Percentiles rank a stretch among this genome's conserved stretches.
phyloP scores from a whole-genome alignment of 2,888 invertebrate species.

The Aleiodes alternator region DNA sequence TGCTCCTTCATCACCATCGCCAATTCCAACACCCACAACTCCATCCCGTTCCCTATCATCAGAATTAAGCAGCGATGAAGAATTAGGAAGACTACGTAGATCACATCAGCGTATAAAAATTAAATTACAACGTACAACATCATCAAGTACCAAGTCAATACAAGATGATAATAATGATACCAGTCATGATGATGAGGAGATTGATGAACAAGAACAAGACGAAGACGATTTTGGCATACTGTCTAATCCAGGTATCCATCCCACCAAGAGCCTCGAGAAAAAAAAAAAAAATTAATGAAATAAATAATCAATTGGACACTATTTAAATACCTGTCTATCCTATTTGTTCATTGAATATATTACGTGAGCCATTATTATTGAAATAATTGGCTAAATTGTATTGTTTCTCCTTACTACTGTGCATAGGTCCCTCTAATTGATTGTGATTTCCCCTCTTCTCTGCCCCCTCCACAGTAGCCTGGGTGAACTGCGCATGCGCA shows the following conservation, averaged over 20 bases:
- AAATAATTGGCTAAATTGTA: too few relatives aligned
- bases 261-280: slow-evolving; percentile 56
- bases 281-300: not conserved
- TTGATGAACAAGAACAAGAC: slow-evolving; percentile 66
- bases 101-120: slow-evolving; percentile 12
- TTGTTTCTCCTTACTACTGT: too few relatives aligned
- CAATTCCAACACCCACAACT: slow-evolving; percentile 68
- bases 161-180: slow-evolving; percentile 60
- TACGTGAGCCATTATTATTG: not conserved
- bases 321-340: not conserved
- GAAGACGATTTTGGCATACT: slow-evolving; percentile 71
- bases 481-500: too few relatives aligned
- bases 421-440: too few relatives aligned
- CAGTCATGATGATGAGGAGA: slow-evolving; percentile 55
- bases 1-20: slow-evolving; percentile 66
- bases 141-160: slow-evolving; percentile 47
- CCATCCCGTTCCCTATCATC: slow-evolving; percentile 68
- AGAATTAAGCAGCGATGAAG: slow-evolving; percentile 70
- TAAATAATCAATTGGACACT: slow-evolving; percentile 45
- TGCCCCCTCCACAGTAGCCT: too few relatives aligned
- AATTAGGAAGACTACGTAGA: slow-evolving; percentile 43
- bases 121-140: slow-evolving; percentile 17
- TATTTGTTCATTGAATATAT: slow-evolving; percentile 9
- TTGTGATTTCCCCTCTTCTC: too few relatives aligned
- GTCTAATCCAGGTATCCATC: slow-evolving; percentile 74